Conservation (phyloP, 2,888 invertebrate species). For the Acheta domesticus region DNA sequence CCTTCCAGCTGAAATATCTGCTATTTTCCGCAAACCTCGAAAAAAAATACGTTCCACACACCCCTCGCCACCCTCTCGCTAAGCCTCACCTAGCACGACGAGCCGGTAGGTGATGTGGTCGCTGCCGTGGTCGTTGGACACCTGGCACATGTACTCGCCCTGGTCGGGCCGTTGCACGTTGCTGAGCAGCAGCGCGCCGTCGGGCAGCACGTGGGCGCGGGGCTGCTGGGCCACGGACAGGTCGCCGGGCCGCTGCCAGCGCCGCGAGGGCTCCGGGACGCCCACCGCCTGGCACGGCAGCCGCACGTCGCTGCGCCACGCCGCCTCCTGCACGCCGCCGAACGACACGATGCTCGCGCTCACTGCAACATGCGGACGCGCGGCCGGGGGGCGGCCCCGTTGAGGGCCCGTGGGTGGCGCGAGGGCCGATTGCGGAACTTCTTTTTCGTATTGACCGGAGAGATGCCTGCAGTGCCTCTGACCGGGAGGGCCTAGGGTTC, state of each 20-base stretch:
- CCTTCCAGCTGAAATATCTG: too few relatives aligned
- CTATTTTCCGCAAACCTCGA: too few relatives aligned
- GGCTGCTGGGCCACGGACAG: constrained; percentile 24
- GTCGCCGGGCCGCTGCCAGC: constrained; percentile 30
- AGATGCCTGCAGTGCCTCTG: too few relatives aligned
- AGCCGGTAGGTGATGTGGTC: constrained; percentile 40
- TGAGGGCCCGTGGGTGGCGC: too few relatives aligned
- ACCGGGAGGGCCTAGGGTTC: too few relatives aligned
- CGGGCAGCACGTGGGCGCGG: constrained; percentile 25
- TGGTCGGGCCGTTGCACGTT: constrained; percentile 40
- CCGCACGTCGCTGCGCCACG: constrained; percentile 41
- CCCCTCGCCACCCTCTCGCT: too few relatives aligned
- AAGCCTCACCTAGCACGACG: constrained; percentile 39
- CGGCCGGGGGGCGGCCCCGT: neutral
- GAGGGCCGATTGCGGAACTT: too few relatives aligned
- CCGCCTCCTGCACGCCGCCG: constrained; percentile 40
- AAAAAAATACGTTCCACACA: too few relatives aligned
- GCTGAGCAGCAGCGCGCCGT: constrained; percentile 41
- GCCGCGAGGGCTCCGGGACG: constrained; percentile 39
- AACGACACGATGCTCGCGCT: constrained; percentile 43
- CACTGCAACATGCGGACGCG: constrained; percentile 34
- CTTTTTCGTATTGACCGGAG: too few relatives aligned
- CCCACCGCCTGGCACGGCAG: constrained; percentile 41
- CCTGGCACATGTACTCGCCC: constrained; percentile 41
- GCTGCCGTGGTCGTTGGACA: constrained; percentile 38